These are phyloP conservation scores for Helarctos malayanus DNA, from an alignment of 2,797 vertebrate genomes.

Conservation along the genomic window DNA sequence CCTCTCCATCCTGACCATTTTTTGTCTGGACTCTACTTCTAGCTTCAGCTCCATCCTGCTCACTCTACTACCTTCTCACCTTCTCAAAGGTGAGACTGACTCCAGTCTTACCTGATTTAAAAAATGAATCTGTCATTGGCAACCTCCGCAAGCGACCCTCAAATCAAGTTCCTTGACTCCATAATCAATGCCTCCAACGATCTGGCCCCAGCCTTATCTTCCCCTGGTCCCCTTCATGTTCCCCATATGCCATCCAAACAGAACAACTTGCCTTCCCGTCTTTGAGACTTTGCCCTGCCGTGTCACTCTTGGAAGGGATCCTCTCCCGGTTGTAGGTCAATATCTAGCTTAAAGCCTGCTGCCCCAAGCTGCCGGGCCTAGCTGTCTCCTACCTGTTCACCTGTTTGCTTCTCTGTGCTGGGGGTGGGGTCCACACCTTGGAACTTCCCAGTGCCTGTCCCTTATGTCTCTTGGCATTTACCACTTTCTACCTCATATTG, in stretches of 20 bases:
- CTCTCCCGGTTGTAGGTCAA: not conserved
- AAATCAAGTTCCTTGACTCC: not conserved
- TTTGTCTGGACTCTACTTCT: not conserved
- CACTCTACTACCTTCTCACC: not conserved
- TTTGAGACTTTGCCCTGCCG: not conserved
- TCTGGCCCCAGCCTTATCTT: not conserved
- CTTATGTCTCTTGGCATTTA: not conserved
- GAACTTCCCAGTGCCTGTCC: not conserved
- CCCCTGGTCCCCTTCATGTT: not conserved
- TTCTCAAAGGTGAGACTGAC: not conserved
- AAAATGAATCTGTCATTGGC: not conserved
- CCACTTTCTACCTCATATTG: not conserved
- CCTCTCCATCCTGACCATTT: not conserved
- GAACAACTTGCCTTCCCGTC: not conserved
- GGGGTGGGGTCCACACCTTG: not conserved
- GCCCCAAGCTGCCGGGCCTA: not conserved
- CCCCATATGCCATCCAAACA: not conserved
- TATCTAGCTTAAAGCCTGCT: not conserved
- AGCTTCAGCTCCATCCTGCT: not conserved
- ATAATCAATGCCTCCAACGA: not conserved
- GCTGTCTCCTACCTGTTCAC: not conserved
- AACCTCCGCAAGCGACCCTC: not conserved
- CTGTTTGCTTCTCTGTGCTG: not conserved
- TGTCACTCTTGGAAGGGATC: not conserved
- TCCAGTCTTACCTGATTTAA: not conserved